Conservation (phyloP, 2,888 invertebrate species). For the Hydropsyche betteni region DNA sequence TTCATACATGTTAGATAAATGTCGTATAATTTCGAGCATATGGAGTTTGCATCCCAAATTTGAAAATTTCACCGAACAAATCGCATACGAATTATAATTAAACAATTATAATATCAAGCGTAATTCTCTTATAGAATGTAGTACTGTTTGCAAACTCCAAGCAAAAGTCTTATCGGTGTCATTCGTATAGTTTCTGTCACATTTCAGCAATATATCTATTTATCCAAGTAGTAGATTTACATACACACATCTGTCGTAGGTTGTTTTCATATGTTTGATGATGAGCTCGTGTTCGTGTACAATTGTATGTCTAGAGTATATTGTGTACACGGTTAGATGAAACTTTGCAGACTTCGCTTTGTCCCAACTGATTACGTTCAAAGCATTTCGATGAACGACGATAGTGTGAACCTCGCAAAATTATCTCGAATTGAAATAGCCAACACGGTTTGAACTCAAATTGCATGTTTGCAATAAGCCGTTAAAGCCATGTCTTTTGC, state of each 20-base stretch:
- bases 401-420: no score
- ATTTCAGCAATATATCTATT: conserved; percentile 21
- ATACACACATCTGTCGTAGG: conserved; percentile 22
- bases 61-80: no score
- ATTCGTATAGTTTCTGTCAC: conserved; percentile 19
- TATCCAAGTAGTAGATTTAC: conserved; percentile 5
- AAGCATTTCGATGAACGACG: no score
- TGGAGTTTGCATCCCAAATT: conserved; percentile 22
- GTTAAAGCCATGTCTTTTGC: no score
- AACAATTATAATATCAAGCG: conserved; percentile 1
- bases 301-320: conserved; percentile 4
- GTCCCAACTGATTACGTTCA: no score
- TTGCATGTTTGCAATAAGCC: no score
- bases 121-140: background rate
- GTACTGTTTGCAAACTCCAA: conserved; percentile 18
- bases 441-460: no score
- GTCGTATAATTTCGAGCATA: conserved; percentile 11
- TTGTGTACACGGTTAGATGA: conserved; percentile 4
- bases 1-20: conserved; percentile 29
- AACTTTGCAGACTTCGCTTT: conserved; percentile 14
- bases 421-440: no score
- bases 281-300: conserved; percentile 21
- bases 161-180: conserved; percentile 1
- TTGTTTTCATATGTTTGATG: conserved; percentile 25
- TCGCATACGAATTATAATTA: background rate